Base-by-base conservation (phyloP, 2,888 invertebrate genomes). In the Aphidoletes aphidimyza region DNA sequence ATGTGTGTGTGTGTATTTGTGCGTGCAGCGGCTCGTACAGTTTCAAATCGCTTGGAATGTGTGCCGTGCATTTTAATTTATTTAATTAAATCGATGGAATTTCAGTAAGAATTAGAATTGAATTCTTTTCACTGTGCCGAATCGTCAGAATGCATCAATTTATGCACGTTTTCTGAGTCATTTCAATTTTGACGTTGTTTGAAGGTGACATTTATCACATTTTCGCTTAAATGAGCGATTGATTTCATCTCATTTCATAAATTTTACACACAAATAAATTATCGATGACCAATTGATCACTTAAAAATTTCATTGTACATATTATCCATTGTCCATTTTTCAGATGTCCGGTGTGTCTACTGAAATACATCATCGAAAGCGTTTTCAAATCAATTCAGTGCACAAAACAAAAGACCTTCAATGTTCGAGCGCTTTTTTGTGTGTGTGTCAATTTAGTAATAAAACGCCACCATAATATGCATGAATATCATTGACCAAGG, bases 401-500 rank as follows among this genome's bases (percentile, higher is more conserved):
- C 17, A 69, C 34, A 69, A 69, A 69, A 69, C 69, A 14, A n/a
- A 69, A 69, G 69, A 69, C 69, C 69, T 69, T 69, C 69, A 69
- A 14, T 54, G n/a, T 69, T 69, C 8, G 34, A 69, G 69, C 69
- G 14, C 0, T 69, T 69, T 69, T 69, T 69, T 54, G n/a, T 54
- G 8, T 47, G 47, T 22, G 22, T 11, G 34, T 3, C 42, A 14
- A 42, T 30, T 30, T 9, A 30, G 30, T 30, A 69, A 69, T 11
- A 30, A 69, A 14, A 69, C 69, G 69, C 69, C 69, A 69, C 69
- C n/a, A 69, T 69, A 69, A 69, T 69, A n/a, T n/a, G 69, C 69
- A 69, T 2, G 69, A 14, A 69, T 69, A 69, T 69, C 69, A 69
- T 69, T 69, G 69, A 69, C 30, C 69, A 69, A 69, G 69, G 69